Base-by-base conservation (phyloP, 2,888 invertebrate genomes). In the Oscheius sp. region DNA sequence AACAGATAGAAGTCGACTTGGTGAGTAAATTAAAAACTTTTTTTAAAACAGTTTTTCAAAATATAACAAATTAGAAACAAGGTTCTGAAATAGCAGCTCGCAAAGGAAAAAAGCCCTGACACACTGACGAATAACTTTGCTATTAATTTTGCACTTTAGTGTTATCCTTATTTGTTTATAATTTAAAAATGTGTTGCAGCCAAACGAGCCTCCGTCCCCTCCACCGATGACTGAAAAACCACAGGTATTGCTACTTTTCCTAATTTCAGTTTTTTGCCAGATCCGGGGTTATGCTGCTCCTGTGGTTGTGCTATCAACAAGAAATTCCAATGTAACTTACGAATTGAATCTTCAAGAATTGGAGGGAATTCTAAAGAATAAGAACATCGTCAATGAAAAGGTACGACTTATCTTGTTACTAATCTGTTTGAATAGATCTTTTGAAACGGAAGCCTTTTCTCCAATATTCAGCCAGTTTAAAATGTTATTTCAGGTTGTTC, bases 401-500 rank as follows among this genome's bases (percentile, higher is more conserved):
- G 47, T 47, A 3, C 8, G 36, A 9, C 36, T 36, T 14, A 36
- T 36, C 14, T 36, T 36, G 36, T 36, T 36, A 36, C 8, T n/a
- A n/a, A n/a, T n/a, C n/a, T n/a, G n/a, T n/a, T n/a, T n/a, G n/a
- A n/a, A n/a, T n/a, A n/a, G n/a, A n/a, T n/a, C n/a, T n/a, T n/a
- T n/a, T n/a, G n/a, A n/a, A n/a, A n/a, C n/a, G n/a, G n/a, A n/a
- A n/a, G n/a, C n/a, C n/a, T n/a, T n/a, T n/a, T n/a, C n/a, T n/a
- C n/a, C n/a, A n/a, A n/a, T n/a, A n/a, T n/a, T n/a, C n/a, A n/a
- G n/a, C n/a, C n/a, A n/a, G n/a, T n/a, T n/a, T n/a, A n/a, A n/a
- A 44, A 44, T 47, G 3, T 12, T 12, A 2, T 2, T 41, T 41
- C 47, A 91, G 84, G 93, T 94, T 22, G 92, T 94, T 65, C 92